phyloP scores from a whole-genome alignment of 2,888 invertebrate genomes.

The Mythimna lalbum region DNA sequence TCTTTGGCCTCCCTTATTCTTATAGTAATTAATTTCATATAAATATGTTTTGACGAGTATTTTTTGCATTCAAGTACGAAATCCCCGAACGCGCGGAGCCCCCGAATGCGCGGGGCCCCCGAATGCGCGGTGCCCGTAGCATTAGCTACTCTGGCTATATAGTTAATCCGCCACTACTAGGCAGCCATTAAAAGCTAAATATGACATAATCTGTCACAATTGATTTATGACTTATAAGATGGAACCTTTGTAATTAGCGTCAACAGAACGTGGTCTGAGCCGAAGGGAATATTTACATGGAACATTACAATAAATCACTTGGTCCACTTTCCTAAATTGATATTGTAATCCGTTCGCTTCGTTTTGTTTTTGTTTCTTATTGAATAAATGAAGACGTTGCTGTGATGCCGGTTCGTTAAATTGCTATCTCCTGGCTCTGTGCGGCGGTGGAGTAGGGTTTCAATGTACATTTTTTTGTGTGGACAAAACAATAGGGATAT shows the following conservation, averaged over 20 bases:
- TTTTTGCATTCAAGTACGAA: too few relatives aligned
- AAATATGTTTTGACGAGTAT: too few relatives aligned
- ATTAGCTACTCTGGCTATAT: too few relatives aligned
- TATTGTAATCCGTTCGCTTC: conserved; percentile 87
- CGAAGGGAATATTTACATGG: conserved; percentile 82
- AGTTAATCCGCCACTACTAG: background rate
- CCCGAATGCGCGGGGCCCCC: too few relatives aligned
- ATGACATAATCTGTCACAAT: conserved; percentile 64
- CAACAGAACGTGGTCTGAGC: conserved; percentile 68
- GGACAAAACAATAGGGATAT: conserved; percentile 24
- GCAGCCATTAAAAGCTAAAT: conserved; percentile 59
- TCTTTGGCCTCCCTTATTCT: too few relatives aligned
- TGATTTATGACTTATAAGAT: conserved; percentile 57
- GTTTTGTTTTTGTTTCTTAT: conserved; percentile 85
- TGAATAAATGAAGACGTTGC: conserved; percentile 89
- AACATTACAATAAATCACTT: conserved; percentile 87
- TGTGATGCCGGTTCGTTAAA: conserved; percentile 89
- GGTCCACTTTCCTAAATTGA: conserved; percentile 90
- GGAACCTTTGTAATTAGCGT: conserved; percentile 73
- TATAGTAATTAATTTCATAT: too few relatives aligned
- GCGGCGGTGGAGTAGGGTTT: conserved; percentile 66
- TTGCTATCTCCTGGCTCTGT: conserved; percentile 82
- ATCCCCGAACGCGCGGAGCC: too few relatives aligned
- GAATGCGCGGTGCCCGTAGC: too few relatives aligned
- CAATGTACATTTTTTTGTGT: conserved; percentile 28